Conservation (phyloP, 2,113 vertebrate genomes). For the Pontoporia blainvillei region DNA sequence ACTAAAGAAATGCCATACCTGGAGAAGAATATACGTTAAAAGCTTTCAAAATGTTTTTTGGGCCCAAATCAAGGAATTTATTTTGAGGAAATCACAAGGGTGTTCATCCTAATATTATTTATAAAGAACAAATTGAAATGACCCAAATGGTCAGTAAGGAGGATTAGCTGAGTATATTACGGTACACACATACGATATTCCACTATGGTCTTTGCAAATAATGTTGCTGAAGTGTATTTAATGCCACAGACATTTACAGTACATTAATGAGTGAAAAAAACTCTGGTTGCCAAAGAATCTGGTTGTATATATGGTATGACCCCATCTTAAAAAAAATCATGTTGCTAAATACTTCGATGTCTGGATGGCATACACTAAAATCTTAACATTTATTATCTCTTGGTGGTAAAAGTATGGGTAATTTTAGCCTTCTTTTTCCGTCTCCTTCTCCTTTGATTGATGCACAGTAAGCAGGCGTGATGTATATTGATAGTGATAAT, state of each 20-base stretch:
- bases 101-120: neutral
- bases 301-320: neutral
- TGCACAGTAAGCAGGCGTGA: neutral
- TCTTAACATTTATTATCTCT: neutral
- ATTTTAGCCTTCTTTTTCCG: neutral
- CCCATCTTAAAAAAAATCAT: neutral
- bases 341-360: neutral
- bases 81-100: neutral
- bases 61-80: neutral
- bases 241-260: neutral
- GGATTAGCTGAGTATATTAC: neutral
- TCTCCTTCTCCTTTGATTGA: neutral
- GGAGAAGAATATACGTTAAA: neutral
- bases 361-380: neutral
- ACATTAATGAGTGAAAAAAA: neutral
- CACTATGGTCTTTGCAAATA: neutral
- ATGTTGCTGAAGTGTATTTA: neutral
- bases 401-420: neutral
- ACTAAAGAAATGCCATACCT: neutral
- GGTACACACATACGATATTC: neutral
- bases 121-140: neutral
- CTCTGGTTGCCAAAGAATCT: neutral
- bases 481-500: neutral
- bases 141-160: neutral
- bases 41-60: neutral